Evolutionary conservation across 2,797 vertebrate genomes (phyloP).

Genomic region (Tadarida brasiliensis): DNA sequence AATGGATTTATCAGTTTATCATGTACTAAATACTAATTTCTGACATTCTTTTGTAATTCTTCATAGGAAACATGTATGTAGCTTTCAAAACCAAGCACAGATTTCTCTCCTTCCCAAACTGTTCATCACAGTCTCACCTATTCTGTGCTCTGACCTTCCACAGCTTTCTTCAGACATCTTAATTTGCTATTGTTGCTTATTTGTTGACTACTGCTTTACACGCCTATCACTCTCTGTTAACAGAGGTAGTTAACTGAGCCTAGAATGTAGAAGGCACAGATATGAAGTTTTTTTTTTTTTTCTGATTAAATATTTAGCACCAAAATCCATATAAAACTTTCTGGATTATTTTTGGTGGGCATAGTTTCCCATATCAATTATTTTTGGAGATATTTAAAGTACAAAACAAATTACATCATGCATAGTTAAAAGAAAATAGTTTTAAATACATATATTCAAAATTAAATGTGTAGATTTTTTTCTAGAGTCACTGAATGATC

Average conservation of each 20-base stretch:
- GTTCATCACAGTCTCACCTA: background rate
- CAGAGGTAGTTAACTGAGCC: background rate
- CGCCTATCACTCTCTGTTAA: background rate
- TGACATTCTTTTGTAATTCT: background rate
- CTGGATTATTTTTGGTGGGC: background rate
- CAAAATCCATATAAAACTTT: background rate
- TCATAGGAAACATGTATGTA: background rate
- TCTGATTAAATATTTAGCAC: background rate
- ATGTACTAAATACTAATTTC: background rate
- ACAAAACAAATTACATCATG: background rate
- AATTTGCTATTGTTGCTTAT: background rate
- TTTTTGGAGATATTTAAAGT: background rate
- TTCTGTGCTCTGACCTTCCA: background rate
- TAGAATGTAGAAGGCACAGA: background rate
- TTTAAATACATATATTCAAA: background rate
- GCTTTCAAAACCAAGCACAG: background rate
- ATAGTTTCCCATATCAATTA: background rate
- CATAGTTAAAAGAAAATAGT: background rate
- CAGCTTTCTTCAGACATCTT: background rate
- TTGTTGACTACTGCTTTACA: background rate
- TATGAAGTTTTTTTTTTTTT: background rate
- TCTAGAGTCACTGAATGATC: background rate
- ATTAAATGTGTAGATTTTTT: constrained; percentile 3
- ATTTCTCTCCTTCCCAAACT: background rate
- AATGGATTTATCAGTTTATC: background rate